Evolutionary conservation across 2,113 vertebrate species (phyloP).

Genomic region (Abramis brama): DNA sequence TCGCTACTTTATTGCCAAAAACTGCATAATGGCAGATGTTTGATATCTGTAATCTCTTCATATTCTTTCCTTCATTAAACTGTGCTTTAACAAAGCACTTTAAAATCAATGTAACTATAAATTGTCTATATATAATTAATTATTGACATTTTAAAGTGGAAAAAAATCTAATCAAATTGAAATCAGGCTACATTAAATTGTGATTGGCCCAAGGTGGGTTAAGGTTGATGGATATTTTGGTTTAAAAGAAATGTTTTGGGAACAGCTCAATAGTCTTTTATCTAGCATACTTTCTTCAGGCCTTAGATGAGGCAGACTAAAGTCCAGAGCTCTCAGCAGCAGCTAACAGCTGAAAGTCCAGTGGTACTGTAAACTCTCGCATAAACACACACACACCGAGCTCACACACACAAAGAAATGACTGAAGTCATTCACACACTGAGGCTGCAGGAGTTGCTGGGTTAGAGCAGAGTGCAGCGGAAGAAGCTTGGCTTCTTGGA

Average conservation of each 20-base stretch:
- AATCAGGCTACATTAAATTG: background rate
- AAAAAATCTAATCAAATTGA: background rate
- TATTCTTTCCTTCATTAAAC: slow-evolving; percentile 20
- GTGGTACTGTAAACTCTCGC: slow-evolving; percentile 34
- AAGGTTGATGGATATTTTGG: background rate
- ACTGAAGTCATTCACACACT: background rate
- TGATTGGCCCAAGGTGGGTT: background rate
- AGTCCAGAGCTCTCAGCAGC: slow-evolving; percentile 51
- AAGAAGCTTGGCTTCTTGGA: slow-evolving; percentile 97
- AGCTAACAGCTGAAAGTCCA: slow-evolving; percentile 42
- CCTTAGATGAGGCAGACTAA: slow-evolving; percentile 28
- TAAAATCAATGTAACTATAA: background rate
- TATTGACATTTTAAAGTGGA: background rate
- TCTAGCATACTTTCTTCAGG: slow-evolving; percentile 1
- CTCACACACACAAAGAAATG: slow-evolving; percentile 14
- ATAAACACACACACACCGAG: background rate
- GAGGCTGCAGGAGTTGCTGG: background rate
- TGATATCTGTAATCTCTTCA: slow-evolving; percentile 2
- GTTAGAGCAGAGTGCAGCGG: slow-evolving; percentile 88
- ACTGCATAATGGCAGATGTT: background rate
- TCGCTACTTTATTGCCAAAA: slow-evolving; percentile 26
- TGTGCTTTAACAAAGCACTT: background rate
- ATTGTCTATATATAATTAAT: background rate
- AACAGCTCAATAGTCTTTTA: slow-evolving; percentile 7
- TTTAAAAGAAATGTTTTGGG: background rate